A percentile compares a stretch with the other conserved stretches of the same genome.
Evolutionary conservation across 2,888 invertebrate genomes (phyloP).

Genomic region (Drosophila prolongata): DNA sequence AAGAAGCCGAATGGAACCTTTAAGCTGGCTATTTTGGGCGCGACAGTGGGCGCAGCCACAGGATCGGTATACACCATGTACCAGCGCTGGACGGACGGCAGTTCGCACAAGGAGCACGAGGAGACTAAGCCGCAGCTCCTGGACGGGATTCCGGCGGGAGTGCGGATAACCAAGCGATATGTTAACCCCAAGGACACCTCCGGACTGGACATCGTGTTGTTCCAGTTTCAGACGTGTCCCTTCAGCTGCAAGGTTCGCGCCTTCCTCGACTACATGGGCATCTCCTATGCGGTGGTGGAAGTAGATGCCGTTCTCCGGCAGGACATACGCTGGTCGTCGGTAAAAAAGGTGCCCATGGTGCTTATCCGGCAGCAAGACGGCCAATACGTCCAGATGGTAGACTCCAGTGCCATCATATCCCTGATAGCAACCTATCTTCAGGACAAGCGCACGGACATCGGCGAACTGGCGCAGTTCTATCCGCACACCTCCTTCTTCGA

Average conservation of each 20-base stretch:
- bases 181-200: constrained; percentile 87
- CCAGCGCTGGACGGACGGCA: constrained; percentile 68
- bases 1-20: constrained; percentile 74
- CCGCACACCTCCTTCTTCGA: constrained; percentile 89
- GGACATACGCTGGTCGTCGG: constrained; percentile 96
- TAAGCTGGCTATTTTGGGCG: constrained; percentile 87
- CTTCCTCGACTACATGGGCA: constrained; percentile 95
- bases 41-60: constrained; percentile 86
- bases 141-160: constrained; percentile 85
- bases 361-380: constrained; percentile 90
- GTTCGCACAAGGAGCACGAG: constrained; percentile 83
- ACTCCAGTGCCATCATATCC: constrained; percentile 97
- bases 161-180: constrained; percentile 87
- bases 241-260: constrained; percentile 97
- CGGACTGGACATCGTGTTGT: constrained; percentile 93
- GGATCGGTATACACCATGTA: constrained; percentile 86
- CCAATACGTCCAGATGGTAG: constrained; percentile 93
- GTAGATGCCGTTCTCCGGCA: constrained; percentile 97
- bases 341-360: constrained; percentile 97
- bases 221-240: constrained; percentile 98
- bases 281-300: constrained; percentile 98
- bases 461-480: constrained; percentile 91
- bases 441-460: constrained; percentile 86
- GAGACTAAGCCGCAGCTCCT: constrained; percentile 81
- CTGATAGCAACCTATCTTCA: constrained; percentile 91